Evolutionary conservation across 2,797 vertebrate species (phyloP), one percentile per base, ranked within the genome.

Genomic region (Yasuhikotakia modesta): DNA sequence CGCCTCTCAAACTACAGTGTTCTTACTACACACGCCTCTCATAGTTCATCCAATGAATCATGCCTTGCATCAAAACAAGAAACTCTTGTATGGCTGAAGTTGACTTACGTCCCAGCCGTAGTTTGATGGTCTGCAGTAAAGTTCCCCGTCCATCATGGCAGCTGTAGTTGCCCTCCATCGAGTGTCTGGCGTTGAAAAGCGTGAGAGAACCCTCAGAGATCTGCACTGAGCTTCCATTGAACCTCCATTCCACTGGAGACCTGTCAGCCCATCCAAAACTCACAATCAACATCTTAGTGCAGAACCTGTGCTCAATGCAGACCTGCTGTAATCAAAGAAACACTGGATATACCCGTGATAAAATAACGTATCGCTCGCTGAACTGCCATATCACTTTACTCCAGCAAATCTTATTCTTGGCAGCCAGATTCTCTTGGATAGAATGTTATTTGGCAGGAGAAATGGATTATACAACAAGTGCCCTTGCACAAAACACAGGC

Each of bases 91-190:
- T 45, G 4, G 3, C 13, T 71, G 22, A 55, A 72, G 60, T 11
- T 39, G 17, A 88, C 94, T 92, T 87, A 94, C 94, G 48, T 27
- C 94, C 94, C 60, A 94, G 90, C 17, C 79, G 79, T 72, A 94
- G 90, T 70, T 45, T 85, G 84, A 91, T 73, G 1, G 89, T 86
- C 80, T 86, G 88, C 48, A 93, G 87, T 80, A 92, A 87, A 63
- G 81, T 68, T 52, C 91, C 90, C 1, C 22, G 84, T 82, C 80
- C 45, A 81, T 92, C 87, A 58, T 92, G 88, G 87, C 94, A 94
- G 89, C 92, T 93, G 91, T 94, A 94, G 89, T 91, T 86, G 69
- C 94, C 94, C 85, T 93, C 91, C 14, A 90, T 90, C 0, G 89
- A 85, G 66, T 50, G 90, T 74, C 86, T 81, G 24, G 83, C 82